Percentiles rank a stretch among this genome's conserved stretches.
Conservation (phyloP, 2,113 vertebrate species). For the Pteronura brasiliensis region DNA sequence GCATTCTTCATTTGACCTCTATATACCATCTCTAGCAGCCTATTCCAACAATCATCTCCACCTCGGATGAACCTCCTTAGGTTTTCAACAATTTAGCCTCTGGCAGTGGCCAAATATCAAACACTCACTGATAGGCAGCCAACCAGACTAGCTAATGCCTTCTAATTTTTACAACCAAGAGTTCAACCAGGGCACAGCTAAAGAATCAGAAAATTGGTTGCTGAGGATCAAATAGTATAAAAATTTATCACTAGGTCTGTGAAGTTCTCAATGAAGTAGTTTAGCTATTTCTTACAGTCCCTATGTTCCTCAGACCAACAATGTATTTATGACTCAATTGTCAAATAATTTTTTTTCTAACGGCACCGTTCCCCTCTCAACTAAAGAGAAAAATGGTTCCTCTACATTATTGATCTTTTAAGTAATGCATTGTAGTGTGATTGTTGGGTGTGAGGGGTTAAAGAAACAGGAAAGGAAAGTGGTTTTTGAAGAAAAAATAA, state of each 20-base stretch:
- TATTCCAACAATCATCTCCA: not conserved
- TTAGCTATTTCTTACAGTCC: not conserved
- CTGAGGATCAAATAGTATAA: not conserved
- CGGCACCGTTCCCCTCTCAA: not conserved
- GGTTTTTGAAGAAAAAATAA: not conserved
- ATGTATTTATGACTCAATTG: not conserved
- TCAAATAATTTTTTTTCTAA: not conserved
- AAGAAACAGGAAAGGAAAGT: not conserved
- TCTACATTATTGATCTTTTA: constrained; percentile 10
- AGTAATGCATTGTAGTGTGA: not conserved
- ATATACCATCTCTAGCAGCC: not conserved
- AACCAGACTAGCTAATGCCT: not conserved
- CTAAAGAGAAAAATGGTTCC: not conserved
- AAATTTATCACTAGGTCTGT: not conserved
- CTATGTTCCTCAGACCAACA: not conserved
- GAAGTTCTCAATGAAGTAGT: not conserved
- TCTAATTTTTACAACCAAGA: not conserved
- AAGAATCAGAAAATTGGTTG: not conserved
- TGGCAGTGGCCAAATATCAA: not conserved
- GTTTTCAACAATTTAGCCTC: not conserved
- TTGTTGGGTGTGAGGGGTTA: not conserved
- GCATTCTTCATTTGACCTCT: not conserved
- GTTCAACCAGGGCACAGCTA: not conserved
- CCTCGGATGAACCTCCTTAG: not conserved
- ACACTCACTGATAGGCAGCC: not conserved